A percentile compares a stretch with the other conserved stretches of the same genome.
Evolutionary conservation across 2,797 vertebrate species (phyloP).

Genomic region (Pipistrellus pipistrellus): DNA sequence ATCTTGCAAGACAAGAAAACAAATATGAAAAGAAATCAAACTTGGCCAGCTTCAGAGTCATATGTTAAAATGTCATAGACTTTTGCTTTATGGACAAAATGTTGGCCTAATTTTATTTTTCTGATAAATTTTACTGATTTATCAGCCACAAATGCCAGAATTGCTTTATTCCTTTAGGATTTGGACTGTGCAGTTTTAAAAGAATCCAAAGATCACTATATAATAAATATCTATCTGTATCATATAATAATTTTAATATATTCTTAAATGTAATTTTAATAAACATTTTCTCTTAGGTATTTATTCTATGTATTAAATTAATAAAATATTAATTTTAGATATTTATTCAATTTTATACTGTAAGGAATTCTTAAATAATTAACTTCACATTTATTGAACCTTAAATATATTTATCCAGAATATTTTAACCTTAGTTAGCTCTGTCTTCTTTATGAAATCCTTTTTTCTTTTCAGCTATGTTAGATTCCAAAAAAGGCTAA

Average conservation of each 20-base stretch:
- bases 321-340: conserved; percentile 5
- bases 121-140: conserved; percentile 66
- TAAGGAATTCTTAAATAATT: neutral
- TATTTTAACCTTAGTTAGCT: neutral
- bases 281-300: conserved; percentile 26
- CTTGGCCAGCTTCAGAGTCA: conserved; percentile 52
- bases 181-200: neutral
- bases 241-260: neutral
- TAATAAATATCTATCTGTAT: neutral
- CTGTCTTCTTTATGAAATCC: neutral
- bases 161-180: conserved; percentile 50
- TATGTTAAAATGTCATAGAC: conserved; percentile 74
- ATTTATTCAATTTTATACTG: neutral
- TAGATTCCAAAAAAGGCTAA: neutral
- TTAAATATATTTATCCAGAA: neutral
- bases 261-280: neutral
- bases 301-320: neutral
- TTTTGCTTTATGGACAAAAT: conserved; percentile 62
- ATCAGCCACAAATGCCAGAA: conserved; percentile 32
- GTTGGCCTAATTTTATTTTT: conserved; percentile 60
- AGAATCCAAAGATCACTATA: conserved; percentile 3
- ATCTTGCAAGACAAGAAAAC: conserved; percentile 16
- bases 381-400: neutral
- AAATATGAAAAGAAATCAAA: conserved; percentile 59
- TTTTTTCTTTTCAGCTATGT: neutral